A percentile compares a stretch with the other conserved stretches of the same genome.
Evolutionary conservation across 2,888 invertebrate species (phyloP).

Genomic region (Lydus trimaculatus): DNA sequence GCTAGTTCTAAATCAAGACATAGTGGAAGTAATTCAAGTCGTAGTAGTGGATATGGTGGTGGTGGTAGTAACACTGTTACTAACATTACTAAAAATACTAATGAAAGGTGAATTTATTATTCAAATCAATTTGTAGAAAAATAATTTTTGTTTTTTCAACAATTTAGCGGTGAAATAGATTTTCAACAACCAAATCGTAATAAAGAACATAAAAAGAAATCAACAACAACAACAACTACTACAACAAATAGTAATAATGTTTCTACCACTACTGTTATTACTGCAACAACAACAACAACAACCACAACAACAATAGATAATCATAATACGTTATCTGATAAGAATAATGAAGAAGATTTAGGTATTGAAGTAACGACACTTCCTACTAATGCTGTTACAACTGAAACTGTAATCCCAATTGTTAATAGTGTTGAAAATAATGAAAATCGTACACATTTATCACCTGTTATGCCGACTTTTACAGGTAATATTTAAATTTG

Average conservation of each 20-base stretch:
- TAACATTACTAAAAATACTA: constrained; percentile 62
- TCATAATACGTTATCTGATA: constrained; percentile 26
- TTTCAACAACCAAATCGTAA: constrained; percentile 63
- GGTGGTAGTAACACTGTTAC: too few species aligned
- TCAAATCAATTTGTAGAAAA: not conserved
- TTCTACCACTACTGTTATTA: constrained; percentile 26
- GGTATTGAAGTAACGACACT: constrained; percentile 38
- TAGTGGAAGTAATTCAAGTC: constrained; percentile 79
- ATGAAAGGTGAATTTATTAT: constrained; percentile 48
- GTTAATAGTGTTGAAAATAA: constrained; percentile 27
- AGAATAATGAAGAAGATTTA: constrained; percentile 22
- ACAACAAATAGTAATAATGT: constrained; percentile 18
- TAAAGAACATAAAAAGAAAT: constrained; percentile 69
- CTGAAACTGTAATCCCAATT: constrained; percentile 24
- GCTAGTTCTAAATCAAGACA: constrained; percentile 80
- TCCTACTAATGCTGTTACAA: constrained; percentile 16
- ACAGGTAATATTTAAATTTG: constrained; percentile 47
- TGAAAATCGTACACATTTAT: constrained; percentile 16
- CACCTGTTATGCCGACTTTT: constrained; percentile 32
- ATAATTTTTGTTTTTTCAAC: not conserved
- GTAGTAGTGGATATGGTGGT: constrained; percentile 75
- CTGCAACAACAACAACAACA: constrained; percentile 30
- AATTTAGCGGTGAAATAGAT: constrained; percentile 56
- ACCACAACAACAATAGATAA: constrained; percentile 28
- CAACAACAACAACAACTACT: constrained; percentile 50